Conservation (phyloP, 1,140 invertebrate species). For the Temnothorax nylanderi region DNA sequence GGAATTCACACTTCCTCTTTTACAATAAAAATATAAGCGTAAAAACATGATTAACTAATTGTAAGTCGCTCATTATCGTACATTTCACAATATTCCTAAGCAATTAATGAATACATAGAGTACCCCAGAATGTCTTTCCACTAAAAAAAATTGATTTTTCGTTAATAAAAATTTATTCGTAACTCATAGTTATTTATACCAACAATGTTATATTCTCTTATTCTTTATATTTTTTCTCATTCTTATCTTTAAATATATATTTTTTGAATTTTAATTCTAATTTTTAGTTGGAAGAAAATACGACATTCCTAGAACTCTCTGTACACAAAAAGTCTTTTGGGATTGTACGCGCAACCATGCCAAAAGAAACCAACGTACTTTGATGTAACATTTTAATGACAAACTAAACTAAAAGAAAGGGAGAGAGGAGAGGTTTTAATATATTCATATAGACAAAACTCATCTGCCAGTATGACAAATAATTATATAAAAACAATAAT, state of each 20-base stretch:
- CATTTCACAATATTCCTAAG: conserved; percentile 33
- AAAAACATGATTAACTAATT: not conserved
- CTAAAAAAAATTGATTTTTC: not conserved
- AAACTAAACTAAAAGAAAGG: not conserved
- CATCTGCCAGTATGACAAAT: not conserved
- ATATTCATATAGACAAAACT: conserved; percentile 8
- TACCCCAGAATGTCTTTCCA: conserved; percentile 2
- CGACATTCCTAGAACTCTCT: conserved; percentile 4
- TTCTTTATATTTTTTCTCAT: not conserved
- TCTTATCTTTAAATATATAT: not conserved
- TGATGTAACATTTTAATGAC: conserved; percentile 8
- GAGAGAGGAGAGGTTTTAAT: not conserved
- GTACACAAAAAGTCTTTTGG: not conserved
- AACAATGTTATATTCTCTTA: not conserved
- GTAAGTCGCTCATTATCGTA: conserved; percentile 10
- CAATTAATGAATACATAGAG: conserved; percentile 13
- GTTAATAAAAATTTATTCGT: not conserved
- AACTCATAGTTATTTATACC: not conserved
- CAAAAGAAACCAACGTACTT: conserved; percentile 44
- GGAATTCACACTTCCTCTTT: not conserved
- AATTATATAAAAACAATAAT: conserved; percentile 23
- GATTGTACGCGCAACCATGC: conserved; percentile 37
- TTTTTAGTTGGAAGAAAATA: not conserved
- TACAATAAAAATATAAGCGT: not conserved
- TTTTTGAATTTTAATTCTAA: not conserved